Percentiles rank a stretch among this genome's conserved stretches.
Conservation (phyloP, 2,113 vertebrate genomes). For the Taxidea taxus region DNA sequence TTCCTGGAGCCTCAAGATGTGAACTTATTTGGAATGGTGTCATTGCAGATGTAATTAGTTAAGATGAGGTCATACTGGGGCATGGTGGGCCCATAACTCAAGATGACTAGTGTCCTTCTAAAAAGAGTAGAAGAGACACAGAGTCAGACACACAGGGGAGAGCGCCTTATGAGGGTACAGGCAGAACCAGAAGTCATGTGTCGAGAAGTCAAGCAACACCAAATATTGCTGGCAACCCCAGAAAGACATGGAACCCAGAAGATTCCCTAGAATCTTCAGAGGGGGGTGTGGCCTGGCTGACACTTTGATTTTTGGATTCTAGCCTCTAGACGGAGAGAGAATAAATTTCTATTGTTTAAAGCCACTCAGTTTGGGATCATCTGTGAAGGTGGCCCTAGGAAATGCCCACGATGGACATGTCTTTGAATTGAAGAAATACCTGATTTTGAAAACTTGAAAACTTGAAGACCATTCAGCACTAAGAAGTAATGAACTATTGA, state of each 20-base stretch:
- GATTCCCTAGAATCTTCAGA: neutral
- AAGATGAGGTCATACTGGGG: neutral
- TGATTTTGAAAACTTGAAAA: neutral
- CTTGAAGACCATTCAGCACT: neutral
- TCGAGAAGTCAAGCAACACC: neutral
- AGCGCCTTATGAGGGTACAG: neutral
- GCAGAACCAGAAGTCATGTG: neutral
- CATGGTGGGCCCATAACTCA: neutral
- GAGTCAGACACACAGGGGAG: neutral
- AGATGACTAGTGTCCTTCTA: neutral
- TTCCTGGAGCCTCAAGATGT: neutral
- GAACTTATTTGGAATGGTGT: neutral
- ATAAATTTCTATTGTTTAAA: neutral
- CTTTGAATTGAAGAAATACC: neutral
- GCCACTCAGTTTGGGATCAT: neutral
- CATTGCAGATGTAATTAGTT: neutral
- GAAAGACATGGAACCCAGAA: neutral
- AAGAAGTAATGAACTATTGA: neutral
- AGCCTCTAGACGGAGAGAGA: neutral
- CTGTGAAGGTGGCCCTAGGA: neutral
- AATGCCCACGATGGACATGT: neutral
- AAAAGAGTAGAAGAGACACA: neutral
- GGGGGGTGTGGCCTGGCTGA: neutral
- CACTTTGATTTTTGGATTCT: neutral
- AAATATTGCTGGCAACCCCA: neutral